phyloP scores from a whole-genome alignment of 2,113 vertebrate genomes.

The Serinus canaria region DNA sequence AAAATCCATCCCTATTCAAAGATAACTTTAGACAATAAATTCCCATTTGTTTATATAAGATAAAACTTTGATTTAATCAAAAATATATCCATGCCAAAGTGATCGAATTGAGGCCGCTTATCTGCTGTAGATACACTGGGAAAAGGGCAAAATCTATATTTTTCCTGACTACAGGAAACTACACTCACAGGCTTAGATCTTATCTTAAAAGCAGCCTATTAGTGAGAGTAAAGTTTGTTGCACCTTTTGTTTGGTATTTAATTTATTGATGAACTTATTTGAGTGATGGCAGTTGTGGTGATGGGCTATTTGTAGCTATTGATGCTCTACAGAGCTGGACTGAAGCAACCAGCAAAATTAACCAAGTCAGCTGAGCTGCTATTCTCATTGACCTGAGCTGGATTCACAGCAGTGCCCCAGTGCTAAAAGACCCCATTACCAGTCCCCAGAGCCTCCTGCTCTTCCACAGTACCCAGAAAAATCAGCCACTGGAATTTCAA shows the following conservation, averaged over 20 bases:
- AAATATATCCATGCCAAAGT: background rate
- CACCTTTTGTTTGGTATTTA: background rate
- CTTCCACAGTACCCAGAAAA: background rate
- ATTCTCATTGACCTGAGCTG: background rate
- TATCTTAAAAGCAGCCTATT: background rate
- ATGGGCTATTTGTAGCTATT: background rate
- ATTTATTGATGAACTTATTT: background rate
- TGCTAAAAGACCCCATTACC: background rate
- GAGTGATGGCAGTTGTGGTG: background rate
- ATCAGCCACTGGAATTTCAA: background rate
- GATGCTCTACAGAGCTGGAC: background rate
- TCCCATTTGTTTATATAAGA: background rate
- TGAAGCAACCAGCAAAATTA: background rate
- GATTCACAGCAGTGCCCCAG: background rate
- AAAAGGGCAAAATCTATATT: background rate
- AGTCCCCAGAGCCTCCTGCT: background rate
- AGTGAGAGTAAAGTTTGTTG: background rate
- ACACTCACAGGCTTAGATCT: background rate
- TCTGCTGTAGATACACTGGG: background rate
- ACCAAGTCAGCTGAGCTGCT: background rate
- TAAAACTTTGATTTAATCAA: background rate
- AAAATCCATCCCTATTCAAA: background rate
- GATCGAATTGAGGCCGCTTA: background rate
- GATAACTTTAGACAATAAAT: background rate
- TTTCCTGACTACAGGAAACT: background rate